A percentile compares a stretch with the other conserved stretches of the same genome.
phyloP scores from a whole-genome alignment of 1,140 invertebrate species.

The Lepidurus arcticus region DNA sequence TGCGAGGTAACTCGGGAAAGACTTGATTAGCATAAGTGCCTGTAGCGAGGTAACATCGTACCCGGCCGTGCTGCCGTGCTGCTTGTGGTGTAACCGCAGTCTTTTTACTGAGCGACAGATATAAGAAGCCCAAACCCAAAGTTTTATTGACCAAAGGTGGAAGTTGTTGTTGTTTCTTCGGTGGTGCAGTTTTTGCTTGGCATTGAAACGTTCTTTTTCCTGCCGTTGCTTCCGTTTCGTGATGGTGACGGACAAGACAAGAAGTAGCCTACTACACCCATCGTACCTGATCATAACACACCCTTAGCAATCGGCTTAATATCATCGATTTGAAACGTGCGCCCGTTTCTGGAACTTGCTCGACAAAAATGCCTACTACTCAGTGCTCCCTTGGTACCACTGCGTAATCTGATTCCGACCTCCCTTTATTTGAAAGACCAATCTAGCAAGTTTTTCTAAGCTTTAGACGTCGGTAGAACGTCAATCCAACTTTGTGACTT shows the following conservation, averaged over 20 bases:
- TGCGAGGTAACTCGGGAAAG: not conserved
- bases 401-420: not conserved
- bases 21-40: slow-evolving; percentile 17
- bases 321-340: not conserved
- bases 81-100: slow-evolving; percentile 15
- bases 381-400: not conserved
- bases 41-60: slow-evolving; percentile 6
- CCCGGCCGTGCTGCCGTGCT: not conserved
- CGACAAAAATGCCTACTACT: not conserved
- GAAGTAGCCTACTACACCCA: slow-evolving; percentile 1
- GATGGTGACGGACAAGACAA: not conserved
- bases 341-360: not conserved
- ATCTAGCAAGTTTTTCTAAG: not conserved
- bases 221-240: not conserved
- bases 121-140: not conserved
- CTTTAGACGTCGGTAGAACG: not conserved
- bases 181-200: not conserved
- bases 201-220: not conserved
- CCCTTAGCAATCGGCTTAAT: not conserved
- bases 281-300: not conserved
- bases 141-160: slow-evolving; percentile 21
- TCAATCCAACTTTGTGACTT: not conserved
- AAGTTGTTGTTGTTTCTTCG: not conserved
- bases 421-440: not conserved
- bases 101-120: slow-evolving; percentile 3